Conservation (phyloP, 2,888 invertebrate genomes). For the Heterodera filipjevi region DNA sequence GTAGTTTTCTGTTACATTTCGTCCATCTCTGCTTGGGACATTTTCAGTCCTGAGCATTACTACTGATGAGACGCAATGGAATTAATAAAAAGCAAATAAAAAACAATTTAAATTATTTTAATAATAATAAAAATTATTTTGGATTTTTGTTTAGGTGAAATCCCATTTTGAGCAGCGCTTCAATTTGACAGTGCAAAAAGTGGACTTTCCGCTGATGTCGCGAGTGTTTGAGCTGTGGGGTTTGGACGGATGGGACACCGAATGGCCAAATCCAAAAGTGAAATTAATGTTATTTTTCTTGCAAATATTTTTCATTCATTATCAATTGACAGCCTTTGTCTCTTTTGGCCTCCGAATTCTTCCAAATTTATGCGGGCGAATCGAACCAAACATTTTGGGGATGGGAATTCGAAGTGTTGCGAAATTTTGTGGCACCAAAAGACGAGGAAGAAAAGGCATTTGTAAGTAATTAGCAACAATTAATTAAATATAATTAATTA, state of each 20-base stretch:
- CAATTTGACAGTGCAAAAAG: constrained; percentile 22
- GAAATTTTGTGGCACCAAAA: constrained; percentile 18
- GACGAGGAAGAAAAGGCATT: constrained; percentile 4
- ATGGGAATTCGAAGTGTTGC: constrained; percentile 12
- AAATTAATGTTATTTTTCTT: neutral
- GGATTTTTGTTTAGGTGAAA: constrained; percentile 17
- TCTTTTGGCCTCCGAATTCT: neutral
- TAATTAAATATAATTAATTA: neutral
- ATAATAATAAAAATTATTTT: no score
- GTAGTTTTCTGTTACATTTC: no score
- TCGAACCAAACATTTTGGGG: constrained; percentile 8
- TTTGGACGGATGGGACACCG: neutral
- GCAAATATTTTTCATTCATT: neutral
- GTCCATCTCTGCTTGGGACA: no score
- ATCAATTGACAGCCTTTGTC: neutral
- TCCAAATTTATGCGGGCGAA: constrained; percentile 15
- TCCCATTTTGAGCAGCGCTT: constrained; percentile 26
- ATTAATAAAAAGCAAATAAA: no score
- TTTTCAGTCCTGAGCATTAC: no score
- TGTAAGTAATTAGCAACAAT: constrained; percentile 7
- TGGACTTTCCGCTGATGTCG: constrained; percentile 26
- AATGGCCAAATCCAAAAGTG: neutral
- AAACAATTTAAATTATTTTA: no score
- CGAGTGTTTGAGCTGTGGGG: constrained; percentile 24
- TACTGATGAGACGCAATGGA: no score